phyloP scores from a whole-genome alignment of 2,797 vertebrate genomes.

The Helostoma temminkii region DNA sequence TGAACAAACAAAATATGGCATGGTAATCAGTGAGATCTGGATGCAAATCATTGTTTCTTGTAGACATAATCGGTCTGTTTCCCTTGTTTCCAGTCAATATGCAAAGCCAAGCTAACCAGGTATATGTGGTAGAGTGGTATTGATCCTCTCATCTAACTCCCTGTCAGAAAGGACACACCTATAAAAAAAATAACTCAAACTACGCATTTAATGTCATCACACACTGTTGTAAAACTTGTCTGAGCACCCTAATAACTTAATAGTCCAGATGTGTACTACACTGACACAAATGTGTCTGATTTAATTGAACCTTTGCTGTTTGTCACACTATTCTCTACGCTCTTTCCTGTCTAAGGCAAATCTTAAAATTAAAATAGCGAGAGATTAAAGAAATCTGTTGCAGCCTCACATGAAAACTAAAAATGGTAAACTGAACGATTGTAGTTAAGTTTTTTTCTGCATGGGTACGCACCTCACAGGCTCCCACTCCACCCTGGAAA shows the following conservation, averaged over 20 bases:
- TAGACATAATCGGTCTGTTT: not conserved
- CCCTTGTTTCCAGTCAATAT: not conserved
- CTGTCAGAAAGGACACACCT: not conserved
- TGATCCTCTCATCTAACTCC: not conserved
- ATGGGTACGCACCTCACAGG: slow-evolving; percentile 90
- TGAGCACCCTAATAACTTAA: not conserved
- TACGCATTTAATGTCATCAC: not conserved
- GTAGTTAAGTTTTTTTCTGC: slow-evolving; percentile 7
- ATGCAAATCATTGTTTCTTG: too few species aligned
- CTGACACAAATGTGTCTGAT: not conserved
- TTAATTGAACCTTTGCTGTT: not conserved
- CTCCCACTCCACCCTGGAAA: slow-evolving; percentile 85
- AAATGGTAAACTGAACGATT: not conserved
- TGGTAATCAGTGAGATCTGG: too few species aligned
- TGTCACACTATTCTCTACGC: too few species aligned
- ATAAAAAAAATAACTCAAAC: too few species aligned
- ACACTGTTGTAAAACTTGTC: not conserved
- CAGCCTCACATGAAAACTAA: not conserved
- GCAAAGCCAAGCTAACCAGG: not conserved
- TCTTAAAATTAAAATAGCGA: not conserved
- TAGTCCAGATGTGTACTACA: not conserved
- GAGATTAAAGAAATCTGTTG: not conserved
- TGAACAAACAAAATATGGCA: too few species aligned
- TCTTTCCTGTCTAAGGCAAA: not conserved
- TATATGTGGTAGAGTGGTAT: not conserved